Base-by-base conservation (phyloP, 2,888 invertebrate genomes). In the Metacarcinus magister region DNA sequence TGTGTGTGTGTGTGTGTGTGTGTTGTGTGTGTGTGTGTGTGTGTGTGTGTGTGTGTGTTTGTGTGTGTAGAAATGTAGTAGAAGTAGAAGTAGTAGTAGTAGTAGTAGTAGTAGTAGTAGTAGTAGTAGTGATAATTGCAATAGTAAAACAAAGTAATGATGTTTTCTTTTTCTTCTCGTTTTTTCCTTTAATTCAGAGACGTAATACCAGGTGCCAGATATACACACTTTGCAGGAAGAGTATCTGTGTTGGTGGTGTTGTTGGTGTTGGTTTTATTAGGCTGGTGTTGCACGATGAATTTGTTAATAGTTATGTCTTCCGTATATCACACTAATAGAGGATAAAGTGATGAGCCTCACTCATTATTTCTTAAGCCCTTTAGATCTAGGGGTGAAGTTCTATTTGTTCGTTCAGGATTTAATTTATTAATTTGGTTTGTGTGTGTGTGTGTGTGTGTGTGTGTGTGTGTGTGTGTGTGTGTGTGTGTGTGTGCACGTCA, bases 401-500 rank as follows among this genome's bases (percentile, higher is more conserved):
- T 75, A n/a, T 28, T 23, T 8, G n/a, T n/a, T 75, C 28, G 75
- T n/a, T 75, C 23, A 7, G 7, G 3, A 28, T n/a, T n/a, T 75
- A 5, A 28, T 4, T 75, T 28, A n/a, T 75, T 4, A n/a, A n/a
- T 28, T 75, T 75, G 75, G 4, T 23, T 75, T 67, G 67, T 32
- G 82, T 82, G 82, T 82, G 82, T 82, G 82, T 82, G 82, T 82
- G 82, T 82, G 82, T 82, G 82, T 82, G 82, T 82, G 82, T 82
- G 82, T 82, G 82, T 82, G 82, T 82, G 82, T 82, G n/a, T 82
- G n/a, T 82, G 82, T 82, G 32, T 82, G 82, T 82, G 82, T 82
- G n/a, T 82, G 82, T 82, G 28, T 28, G 28, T 82, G 67, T 82
- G 82, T 82, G 82, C 28, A 0, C 67, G 2, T 67, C 82, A 82